Evolutionary conservation across 2,797 vertebrate genomes (phyloP), one percentile per base, ranked within the genome.

Genomic region (Enteromius trimaculatus): DNA sequence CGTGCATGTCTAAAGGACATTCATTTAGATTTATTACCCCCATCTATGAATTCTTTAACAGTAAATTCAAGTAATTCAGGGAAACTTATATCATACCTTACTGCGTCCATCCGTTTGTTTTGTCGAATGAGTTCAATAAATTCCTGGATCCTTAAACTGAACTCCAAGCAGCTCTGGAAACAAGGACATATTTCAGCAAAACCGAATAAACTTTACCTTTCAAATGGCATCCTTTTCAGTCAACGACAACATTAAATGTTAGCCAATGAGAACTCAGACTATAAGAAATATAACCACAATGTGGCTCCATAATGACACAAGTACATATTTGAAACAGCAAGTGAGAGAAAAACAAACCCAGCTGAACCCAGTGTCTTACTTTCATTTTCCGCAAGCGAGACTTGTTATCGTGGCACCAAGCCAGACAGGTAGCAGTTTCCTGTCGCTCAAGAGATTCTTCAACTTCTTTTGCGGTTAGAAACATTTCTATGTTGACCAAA

Each of bases 341-440:
- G 14, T 23, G n/a, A 19, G 14, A 53, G 26, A n/a, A n/a, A 69
- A 79, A 23, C 11, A 4, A 49, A 75, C 34, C 14, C 72, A 26
- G 11, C 13, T 29, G 16, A 64, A 72, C 26, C 72, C 0, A 65
- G 0, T 4, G 6, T 16, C 70, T 77, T 92, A 99, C 98, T 96
- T 99, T 99, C 98, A 99, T 99, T 92, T 99, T 99, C 87, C 98
- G 96, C 78, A 99, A 97, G 85, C 98, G 96, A 82, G 98, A 99
- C 93, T 99, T 99, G 88, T 99, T 99, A 92, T 99, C 98, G 19
- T 99, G 98, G 92, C 98, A 99, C 98, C 98, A 99, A 86, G 98
- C 98, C 90, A 99, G 91, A 91, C 98, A 99, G 62, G 98, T 99
- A 89, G 97, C 97, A 0, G 98, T 99, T 92, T 99, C 98, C 82